Evolutionary conservation across 37 sponge, comb jelly and placozoan species (phyloP), one percentile per base, ranked within the genome.

Genomic region (Bolinopsis microptera): DNA sequence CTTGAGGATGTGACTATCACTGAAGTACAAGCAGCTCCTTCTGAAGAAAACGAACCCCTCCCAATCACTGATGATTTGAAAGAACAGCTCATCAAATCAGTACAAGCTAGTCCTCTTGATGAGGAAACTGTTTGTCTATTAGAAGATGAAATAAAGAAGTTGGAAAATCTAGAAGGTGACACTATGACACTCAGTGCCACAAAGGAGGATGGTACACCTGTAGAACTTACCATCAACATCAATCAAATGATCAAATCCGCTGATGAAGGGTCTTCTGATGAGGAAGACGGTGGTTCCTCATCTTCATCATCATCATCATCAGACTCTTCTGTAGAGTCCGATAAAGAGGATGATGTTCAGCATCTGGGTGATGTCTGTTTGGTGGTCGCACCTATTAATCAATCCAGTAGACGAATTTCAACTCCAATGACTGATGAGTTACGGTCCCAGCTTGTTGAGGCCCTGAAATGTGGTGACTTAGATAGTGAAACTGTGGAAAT

Each of bases 131-230:
- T 38, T 0, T 3, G 13, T 0, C 3, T 86, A 2, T 27, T 86
- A 28, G 90, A 40, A 26, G 35, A 39, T 86, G 90, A 86, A 27
- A 86, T 86, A 22, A 86, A 40, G 0, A 38, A 86, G 28, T 25
- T 86, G 61, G 35, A 86, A 24, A 86, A 40, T 30, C 26, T 86
- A 25, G 28, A 86, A 5, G 41, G 90, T 24, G 35, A 16, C 3
- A 13, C 13, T 24, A 39, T 40, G 41, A 86, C 38, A 3, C 3
- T 86, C 1, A 86, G 38, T 24, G 40, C 90, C 2, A 86, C 41
- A 0, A 86, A 86, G 48, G 26, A 39, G 22, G 90, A 86, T 86
- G 90, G 90, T 3, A 86, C 40, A 1, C 90, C 90, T 3, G 31
- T 86, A 24, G 35, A 38, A 0, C 35, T 86, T 40, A 86, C 27